Evolutionary conservation across 2,797 vertebrate genomes (phyloP), one percentile per base, ranked within the genome.

Genomic region (Acanthornis magna): DNA sequence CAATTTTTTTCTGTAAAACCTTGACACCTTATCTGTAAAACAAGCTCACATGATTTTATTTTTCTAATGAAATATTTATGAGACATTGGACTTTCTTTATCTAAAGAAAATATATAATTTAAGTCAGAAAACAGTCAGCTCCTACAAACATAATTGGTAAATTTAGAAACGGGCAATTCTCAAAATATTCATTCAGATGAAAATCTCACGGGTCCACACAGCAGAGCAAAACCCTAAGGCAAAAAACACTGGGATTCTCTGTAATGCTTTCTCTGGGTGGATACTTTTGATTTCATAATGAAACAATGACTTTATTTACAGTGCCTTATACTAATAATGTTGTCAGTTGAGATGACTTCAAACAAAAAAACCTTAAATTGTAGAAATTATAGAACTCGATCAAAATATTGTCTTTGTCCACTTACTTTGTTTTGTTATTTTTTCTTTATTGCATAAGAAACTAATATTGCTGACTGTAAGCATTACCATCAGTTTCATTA

Each of bases 11-110:
- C 7, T 27, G 53, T 86, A 91, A 90, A 96, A 91, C 48, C 54
- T 80, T 66, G 67, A 66, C 30, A 57, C n/a, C 81, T 95, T 95
- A 93, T 94, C 65, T 54, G 70, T 81, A 96, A 73, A 88, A 78
- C 62, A 95, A 92, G 32, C 26, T 85, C 79, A 62, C 26, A 85
- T 81, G 58, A 95, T 97, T 97, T 96, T 78, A 95, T 65, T 93
- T 95, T 85, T 71, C 93, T 84, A 77, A 96, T 97, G 91, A 97
- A 98, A 97, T 96, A 97, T 97, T 97, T 97, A 97, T 97, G 92
- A 97, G 82, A 86, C 43, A 34, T 57, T 96, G 47, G 77, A 94
- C 95, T 94, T 93, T 51, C 74, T 89, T 97, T 97, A 97, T 97
- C 95, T 96, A 65, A 92, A 93, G 65, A 96, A 97, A 97, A 96